Percentiles rank a stretch among this genome's conserved stretches.
Evolutionary conservation across 2,888 invertebrate genomes (phyloP).

Genomic region (Cepaea hortensis): DNA sequence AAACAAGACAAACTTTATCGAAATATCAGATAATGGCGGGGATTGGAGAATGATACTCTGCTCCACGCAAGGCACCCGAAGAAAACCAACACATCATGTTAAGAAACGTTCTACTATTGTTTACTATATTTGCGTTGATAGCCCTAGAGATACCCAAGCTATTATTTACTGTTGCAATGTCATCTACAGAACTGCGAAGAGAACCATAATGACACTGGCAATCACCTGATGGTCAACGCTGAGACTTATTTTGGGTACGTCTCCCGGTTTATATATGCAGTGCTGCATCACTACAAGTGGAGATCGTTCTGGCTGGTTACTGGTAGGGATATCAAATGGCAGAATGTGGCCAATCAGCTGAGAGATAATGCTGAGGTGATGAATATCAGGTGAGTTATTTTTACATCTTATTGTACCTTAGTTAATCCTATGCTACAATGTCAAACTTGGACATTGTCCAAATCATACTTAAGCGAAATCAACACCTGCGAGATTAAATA

Average conservation of each 20-base stretch:
- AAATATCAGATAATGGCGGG: too few species aligned
- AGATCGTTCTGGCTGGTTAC: slow-evolving; percentile 35
- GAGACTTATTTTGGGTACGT: slow-evolving; percentile 3
- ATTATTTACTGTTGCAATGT: neutral
- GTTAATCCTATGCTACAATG: too few species aligned
- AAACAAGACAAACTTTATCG: too few species aligned
- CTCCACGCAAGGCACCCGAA: too few species aligned
- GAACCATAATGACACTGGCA: neutral
- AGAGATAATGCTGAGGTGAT: neutral
- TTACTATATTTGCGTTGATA: too few species aligned
- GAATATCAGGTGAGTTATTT: slow-evolving; percentile 11
- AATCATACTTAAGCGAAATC: too few species aligned
- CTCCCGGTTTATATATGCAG: slow-evolving; percentile 9
- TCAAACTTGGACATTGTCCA: too few species aligned
- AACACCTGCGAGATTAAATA: too few species aligned
- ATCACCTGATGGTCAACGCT: slow-evolving; percentile 25
- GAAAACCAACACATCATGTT: too few species aligned
- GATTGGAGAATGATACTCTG: too few species aligned
- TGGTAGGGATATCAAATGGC: slow-evolving; percentile 16
- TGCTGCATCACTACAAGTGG: slow-evolving; percentile 33
- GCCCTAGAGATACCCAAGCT: neutral
- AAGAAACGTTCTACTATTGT: too few species aligned
- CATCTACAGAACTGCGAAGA: slow-evolving; percentile 18
- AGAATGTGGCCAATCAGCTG: slow-evolving; percentile 1
- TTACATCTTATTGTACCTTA: too few species aligned